Conservation (phyloP, 2,888 invertebrate species). For the Drosophila colorata region DNA sequence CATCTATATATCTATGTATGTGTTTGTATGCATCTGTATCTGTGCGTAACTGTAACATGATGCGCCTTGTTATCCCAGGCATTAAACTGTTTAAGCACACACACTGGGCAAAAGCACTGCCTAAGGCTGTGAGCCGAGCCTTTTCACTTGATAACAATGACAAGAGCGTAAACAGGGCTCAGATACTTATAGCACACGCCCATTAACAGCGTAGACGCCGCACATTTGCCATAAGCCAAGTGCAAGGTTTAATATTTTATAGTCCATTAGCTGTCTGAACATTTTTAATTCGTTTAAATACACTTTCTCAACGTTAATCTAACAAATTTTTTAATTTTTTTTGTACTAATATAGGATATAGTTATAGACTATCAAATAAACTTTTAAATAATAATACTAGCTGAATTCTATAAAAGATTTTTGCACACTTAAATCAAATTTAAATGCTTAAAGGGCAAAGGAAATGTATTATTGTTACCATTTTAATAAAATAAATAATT, state of each 20-base stretch:
- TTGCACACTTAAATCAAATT: too few species aligned
- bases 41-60: slow-evolving; percentile 41
- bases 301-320: too few species aligned
- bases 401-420: too few species aligned
- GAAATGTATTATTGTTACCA: too few species aligned
- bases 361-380: too few species aligned
- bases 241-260: slow-evolving; percentile 5
- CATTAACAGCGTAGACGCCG: slow-evolving; percentile 6
- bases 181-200: slow-evolving; percentile 41
- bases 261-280: slow-evolving; percentile 1
- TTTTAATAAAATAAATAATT: too few species aligned
- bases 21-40: slow-evolving; percentile 9
- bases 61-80: slow-evolving; percentile 67
- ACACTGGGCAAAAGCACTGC: slow-evolving; percentile 19
- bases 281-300: neutral
- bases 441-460: too few species aligned
- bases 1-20: slow-evolving; percentile 16
- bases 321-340: neutral
- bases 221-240: neutral
- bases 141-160: slow-evolving; percentile 68
- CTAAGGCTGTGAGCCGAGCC: slow-evolving; percentile 45
- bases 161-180: slow-evolving; percentile 45
- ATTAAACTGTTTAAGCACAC: slow-evolving; percentile 69
- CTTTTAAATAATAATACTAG: too few species aligned
- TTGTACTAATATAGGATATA: too few species aligned